These are phyloP conservation scores for Caenorhabditis sp. DNA, from an alignment of 2,888 invertebrate genomes.

Conservation along the genomic window DNA sequence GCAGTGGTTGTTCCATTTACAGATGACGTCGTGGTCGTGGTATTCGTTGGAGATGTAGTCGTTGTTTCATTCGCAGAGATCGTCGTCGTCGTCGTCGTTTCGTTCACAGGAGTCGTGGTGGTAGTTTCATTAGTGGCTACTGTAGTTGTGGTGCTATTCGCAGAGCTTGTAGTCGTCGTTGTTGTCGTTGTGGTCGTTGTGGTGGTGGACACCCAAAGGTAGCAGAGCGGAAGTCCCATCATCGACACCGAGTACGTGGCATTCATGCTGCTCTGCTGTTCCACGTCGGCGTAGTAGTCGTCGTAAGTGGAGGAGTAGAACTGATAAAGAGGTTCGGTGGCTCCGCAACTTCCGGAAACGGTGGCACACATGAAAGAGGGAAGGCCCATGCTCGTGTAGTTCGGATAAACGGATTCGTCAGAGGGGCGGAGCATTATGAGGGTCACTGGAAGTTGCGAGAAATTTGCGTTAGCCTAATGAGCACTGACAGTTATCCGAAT, in stretches of 20 bases:
- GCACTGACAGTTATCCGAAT: slow-evolving; percentile 26
- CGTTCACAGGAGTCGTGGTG: slow-evolving; percentile 12
- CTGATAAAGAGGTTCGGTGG: slow-evolving; percentile 52
- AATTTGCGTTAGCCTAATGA: background rate
- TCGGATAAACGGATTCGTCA: slow-evolving; percentile 42
- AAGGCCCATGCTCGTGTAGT: slow-evolving; percentile 41
- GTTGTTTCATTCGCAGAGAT: slow-evolving; percentile 5
- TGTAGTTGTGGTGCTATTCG: slow-evolving; percentile 27
- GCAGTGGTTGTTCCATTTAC: slow-evolving; percentile 14
- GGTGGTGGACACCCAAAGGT: slow-evolving; percentile 41
- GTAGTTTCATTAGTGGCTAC: slow-evolving; percentile 14
- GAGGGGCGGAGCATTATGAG: slow-evolving; percentile 51
- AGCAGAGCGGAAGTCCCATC: slow-evolving; percentile 50
- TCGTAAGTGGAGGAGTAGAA: slow-evolving; percentile 46
- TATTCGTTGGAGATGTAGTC: background rate
- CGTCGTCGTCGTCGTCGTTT: slow-evolving; percentile 25
- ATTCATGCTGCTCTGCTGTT: slow-evolving; percentile 23
- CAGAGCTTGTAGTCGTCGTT: slow-evolving; percentile 16
- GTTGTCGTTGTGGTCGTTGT: slow-evolving; percentile 40
- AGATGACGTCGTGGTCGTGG: slow-evolving; percentile 13
- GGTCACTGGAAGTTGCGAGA: slow-evolving; percentile 16
- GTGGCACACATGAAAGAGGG: slow-evolving; percentile 51
- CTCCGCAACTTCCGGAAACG: slow-evolving; percentile 58
- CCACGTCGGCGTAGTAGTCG: slow-evolving; percentile 49
- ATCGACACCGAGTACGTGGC: slow-evolving; percentile 37